Base-by-base conservation (phyloP, 2,888 invertebrate genomes). In the Heliconius cydno region DNA sequence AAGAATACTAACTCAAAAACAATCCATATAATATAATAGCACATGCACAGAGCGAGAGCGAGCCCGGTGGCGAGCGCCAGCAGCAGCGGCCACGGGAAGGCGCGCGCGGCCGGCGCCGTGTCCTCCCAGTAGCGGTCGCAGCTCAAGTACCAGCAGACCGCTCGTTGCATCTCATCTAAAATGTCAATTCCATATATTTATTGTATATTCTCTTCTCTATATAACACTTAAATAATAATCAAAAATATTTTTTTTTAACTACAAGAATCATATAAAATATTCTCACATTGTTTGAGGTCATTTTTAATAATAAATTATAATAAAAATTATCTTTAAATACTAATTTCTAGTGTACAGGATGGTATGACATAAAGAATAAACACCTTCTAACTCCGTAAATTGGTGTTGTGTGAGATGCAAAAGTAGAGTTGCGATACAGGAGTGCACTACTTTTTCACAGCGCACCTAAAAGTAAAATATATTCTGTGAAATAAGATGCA, bases 81-180 rank as follows among this genome's bases (percentile, higher is more conserved):
- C 77, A 96, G 93, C 65, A 96, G 95, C 74, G 97, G 97, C 97
- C 98, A 98, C 46, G 98, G 98, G 89, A 98, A 98, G 83, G 96
- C 96, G 85, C 97, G 96, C 75, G 97, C 96, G 83, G 97, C 96
- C 19, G 96, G 96, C 83, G 97, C 97, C 82, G 96, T 96, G 91
- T 98, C 98, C 91, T 98, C 98, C 98, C 98, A 98, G 92, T 98
- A 98, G 82, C 97, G 96, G 90, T 98, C 98, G 89, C 98, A 98
- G 84, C 98, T 98, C 87, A 98, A 94, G 92, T 98, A 98, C 97
- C 98, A 98, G 91, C 98, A 98, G 68, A 98, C 97, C 4, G 97
- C 97, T 87, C 97, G 96, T 91, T 98, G 98, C 93, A 98, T 96
- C 91, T 98, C 98, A 89, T 98, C 98, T 98, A 91, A 10, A 82